A percentile compares a stretch with the other conserved stretches of the same genome.
phyloP scores from a whole-genome alignment of 2,888 invertebrate genomes.

The Rhagonycha fulva region DNA sequence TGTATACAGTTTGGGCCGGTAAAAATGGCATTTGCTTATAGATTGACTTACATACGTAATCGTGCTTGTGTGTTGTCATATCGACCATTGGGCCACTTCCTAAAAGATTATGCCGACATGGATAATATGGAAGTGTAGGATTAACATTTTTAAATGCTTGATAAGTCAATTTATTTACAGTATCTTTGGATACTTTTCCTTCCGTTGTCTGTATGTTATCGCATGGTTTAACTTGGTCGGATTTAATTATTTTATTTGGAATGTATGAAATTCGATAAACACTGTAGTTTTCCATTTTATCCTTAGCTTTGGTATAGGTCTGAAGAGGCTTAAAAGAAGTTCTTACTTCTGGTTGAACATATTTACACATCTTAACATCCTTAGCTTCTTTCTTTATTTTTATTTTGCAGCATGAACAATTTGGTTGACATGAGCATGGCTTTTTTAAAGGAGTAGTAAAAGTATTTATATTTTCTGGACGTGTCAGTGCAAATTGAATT shows the following conservation, averaged over 20 bases:
- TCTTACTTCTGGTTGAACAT: constrained; percentile 9
- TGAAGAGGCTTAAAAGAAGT: constrained; percentile 7
- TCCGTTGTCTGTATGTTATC: constrained; percentile 41
- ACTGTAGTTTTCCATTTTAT: constrained; percentile 13
- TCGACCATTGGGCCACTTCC: constrained; percentile 65
- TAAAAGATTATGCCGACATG: constrained; percentile 60
- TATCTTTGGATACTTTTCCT: constrained; percentile 21
- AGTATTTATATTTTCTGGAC: not conserved
- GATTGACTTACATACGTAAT: constrained; percentile 62
- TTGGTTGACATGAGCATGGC: not conserved
- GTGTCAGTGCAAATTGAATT: not conserved
- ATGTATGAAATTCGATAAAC: constrained; percentile 18
- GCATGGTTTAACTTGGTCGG: constrained; percentile 38
- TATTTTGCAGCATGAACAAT: not conserved
- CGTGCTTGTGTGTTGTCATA: constrained; percentile 67
- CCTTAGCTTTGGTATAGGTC: not conserved
- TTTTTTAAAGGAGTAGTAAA: not conserved
- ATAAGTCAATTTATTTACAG: constrained; percentile 64
- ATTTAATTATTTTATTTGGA: constrained; percentile 31
- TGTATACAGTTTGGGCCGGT: constrained; percentile 51
- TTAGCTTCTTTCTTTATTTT: not conserved
- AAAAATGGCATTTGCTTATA: constrained; percentile 54
- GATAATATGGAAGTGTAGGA: constrained; percentile 56
- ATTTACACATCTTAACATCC: constrained; percentile 8
- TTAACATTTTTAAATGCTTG: constrained; percentile 56